These are phyloP conservation scores for Itoplectis maculator DNA, from an alignment of 2,888 invertebrate genomes.

Conservation along the genomic window DNA sequence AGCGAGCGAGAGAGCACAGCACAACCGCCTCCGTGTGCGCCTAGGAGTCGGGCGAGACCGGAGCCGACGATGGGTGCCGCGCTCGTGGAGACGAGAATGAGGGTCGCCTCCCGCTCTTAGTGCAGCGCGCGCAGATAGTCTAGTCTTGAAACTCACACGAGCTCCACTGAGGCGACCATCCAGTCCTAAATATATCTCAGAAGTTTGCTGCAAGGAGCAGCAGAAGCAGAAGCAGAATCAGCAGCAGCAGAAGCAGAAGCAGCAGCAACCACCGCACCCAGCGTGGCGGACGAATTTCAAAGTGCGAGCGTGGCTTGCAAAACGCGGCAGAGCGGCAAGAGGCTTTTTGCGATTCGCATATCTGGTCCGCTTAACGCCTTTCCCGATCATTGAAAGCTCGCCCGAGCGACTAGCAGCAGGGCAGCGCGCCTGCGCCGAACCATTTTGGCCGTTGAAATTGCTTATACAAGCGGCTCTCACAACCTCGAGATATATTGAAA, in stretches of 20 bases:
- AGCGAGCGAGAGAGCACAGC: constrained; percentile 50
- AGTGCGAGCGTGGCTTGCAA: constrained; percentile 39
- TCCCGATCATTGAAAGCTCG: not conserved
- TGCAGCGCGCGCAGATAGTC: constrained; percentile 35
- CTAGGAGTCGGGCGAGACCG: constrained; percentile 13
- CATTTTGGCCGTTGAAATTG: not conserved
- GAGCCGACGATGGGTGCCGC: constrained; percentile 23
- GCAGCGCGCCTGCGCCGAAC: not conserved
- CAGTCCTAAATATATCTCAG: constrained; percentile 48
- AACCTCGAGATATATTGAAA: not conserved
- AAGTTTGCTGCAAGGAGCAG: constrained; percentile 52
- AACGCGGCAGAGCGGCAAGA: not conserved
- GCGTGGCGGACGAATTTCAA: constrained; percentile 35
- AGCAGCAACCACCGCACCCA: not conserved
- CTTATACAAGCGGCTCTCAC: not conserved
- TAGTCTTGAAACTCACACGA: constrained; percentile 44
- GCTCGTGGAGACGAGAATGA: constrained; percentile 14
- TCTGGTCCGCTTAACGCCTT: constrained; percentile 3
- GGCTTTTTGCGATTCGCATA: constrained; percentile 4
- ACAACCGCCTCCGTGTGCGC: constrained; percentile 17
- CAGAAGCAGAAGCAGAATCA: constrained; percentile 16
- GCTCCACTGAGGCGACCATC: constrained; percentile 27
- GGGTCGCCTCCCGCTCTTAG: constrained; percentile 6
- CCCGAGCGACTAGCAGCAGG: not conserved
- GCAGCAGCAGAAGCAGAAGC: constrained; percentile 2